Evolutionary conservation across 2,113 vertebrate genomes (phyloP).

Genomic region (Mesoclemmys tuberculata): DNA sequence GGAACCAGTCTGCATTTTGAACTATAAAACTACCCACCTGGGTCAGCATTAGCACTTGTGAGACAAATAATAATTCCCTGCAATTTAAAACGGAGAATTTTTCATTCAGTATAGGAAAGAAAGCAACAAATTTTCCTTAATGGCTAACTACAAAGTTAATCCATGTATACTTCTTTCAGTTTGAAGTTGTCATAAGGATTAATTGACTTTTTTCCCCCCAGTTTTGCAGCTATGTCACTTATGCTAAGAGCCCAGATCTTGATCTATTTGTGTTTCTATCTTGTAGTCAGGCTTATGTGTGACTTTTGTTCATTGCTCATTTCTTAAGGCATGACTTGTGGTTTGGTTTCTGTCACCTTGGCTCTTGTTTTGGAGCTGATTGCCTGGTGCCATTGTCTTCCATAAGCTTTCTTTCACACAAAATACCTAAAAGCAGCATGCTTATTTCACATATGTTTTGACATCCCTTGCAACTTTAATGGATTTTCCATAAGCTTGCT

Average conservation of each 20-base stretch:
- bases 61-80: neutral
- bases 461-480: conserved; percentile 1
- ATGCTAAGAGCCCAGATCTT: neutral
- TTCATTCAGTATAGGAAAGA: neutral
- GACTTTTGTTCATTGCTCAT: neutral
- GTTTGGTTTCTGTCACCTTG: conserved; percentile 12
- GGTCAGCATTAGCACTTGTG: neutral
- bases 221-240: rapidly evolving
- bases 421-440: conserved; percentile 29
- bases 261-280: neutral
- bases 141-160: neutral
- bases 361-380: conserved; percentile 11
- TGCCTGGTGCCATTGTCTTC: conserved; percentile 13
- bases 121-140: neutral
- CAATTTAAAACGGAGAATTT: neutral
- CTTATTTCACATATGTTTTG: neutral
- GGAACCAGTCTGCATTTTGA: neutral
- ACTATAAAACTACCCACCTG: neutral
- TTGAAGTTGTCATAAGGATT: neutral
- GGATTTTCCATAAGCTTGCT: conserved; percentile 38
- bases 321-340: conserved; percentile 14
- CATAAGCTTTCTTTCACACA: neutral
- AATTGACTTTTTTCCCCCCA: neutral
- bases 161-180: neutral
- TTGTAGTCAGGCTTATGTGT: neutral